phyloP scores from a whole-genome alignment of 1,140 invertebrate genomes.

The Drosophila eugracilis region DNA sequence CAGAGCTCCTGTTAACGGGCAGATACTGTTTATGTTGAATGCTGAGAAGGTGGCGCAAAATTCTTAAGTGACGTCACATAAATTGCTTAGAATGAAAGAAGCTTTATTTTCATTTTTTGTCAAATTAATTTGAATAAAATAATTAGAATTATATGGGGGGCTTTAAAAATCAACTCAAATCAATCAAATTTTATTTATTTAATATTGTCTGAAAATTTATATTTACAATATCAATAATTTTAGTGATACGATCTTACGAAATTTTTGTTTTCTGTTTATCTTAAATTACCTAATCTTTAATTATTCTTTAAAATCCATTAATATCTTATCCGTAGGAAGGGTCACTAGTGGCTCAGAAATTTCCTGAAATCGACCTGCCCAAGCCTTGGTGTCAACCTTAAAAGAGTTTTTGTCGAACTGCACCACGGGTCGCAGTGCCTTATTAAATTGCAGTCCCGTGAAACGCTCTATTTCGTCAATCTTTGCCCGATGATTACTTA shows the following conservation, averaged over 20 bases:
- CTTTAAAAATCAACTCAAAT: background rate
- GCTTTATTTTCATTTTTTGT: too few species aligned
- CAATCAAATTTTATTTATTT: background rate
- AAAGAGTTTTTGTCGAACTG: slow-evolving; percentile 27
- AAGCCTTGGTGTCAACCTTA: slow-evolving; percentile 1
- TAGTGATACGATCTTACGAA: too few species aligned
- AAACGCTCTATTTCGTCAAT: slow-evolving; percentile 53
- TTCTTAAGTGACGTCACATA: background rate
- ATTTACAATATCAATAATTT: background rate
- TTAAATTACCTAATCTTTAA: too few species aligned
- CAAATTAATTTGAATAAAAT: background rate
- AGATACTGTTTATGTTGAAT: background rate
- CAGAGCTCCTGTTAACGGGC: slow-evolving; percentile 4
- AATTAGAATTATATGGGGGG: too few species aligned
- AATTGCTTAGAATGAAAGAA: too few species aligned
- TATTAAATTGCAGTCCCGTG: slow-evolving; percentile 56
- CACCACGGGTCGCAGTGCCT: slow-evolving; percentile 37
- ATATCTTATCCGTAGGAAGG: background rate
- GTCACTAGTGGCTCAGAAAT: slow-evolving; percentile 17
- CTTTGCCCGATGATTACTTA: slow-evolving; percentile 29
- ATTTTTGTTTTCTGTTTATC: too few species aligned
- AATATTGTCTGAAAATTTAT: background rate
- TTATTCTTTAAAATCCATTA: background rate
- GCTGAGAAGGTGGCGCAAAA: slow-evolving; percentile 1
- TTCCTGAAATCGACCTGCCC: background rate